These are phyloP conservation scores for Tillus elongatus DNA, from an alignment of 2,888 invertebrate genomes.

Conservation along the genomic window DNA sequence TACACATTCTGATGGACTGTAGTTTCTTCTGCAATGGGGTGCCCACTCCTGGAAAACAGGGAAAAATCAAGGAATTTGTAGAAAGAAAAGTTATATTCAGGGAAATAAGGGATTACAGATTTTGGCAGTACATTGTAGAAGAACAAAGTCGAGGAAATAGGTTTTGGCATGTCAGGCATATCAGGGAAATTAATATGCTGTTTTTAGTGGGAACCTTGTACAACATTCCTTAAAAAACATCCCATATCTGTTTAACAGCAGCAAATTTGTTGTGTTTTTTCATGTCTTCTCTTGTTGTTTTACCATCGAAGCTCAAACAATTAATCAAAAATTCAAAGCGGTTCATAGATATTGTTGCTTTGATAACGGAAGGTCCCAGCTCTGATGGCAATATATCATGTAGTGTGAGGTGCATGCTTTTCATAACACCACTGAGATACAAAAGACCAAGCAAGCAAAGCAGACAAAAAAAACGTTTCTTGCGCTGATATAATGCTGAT, in stretches of 20 bases:
- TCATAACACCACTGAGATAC: slow-evolving; percentile 15
- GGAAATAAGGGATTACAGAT: too few species aligned
- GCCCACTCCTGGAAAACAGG: too few species aligned
- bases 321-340: slow-evolving; percentile 10
- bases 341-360: slow-evolving; percentile 10
- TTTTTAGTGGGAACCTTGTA: too few species aligned
- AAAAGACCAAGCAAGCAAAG: slow-evolving; percentile 12
- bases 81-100: too few species aligned
- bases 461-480: slow-evolving; percentile 9
- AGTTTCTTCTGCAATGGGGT: slow-evolving; percentile 9
- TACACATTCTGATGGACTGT: slow-evolving; percentile 10
- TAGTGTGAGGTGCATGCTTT: slow-evolving; percentile 11
- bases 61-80: too few species aligned
- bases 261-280: slow-evolving; percentile 8
- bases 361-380: slow-evolving; percentile 6
- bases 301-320: slow-evolving; percentile 13
- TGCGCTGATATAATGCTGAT: slow-evolving; percentile 11
- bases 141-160: too few species aligned
- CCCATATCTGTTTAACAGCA: slow-evolving; percentile 5
- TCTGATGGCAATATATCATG: slow-evolving; percentile 10
- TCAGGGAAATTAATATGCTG: too few species aligned
- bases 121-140: too few species aligned
- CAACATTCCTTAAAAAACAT: slow-evolving; percentile 6
- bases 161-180: too few species aligned
- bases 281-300: slow-evolving; percentile 6